Percentiles rank a stretch among this genome's conserved stretches.
These are phyloP conservation scores for Ormyrus nitidulus DNA, from an alignment of 2,888 invertebrate species.

Conservation along the genomic window DNA sequence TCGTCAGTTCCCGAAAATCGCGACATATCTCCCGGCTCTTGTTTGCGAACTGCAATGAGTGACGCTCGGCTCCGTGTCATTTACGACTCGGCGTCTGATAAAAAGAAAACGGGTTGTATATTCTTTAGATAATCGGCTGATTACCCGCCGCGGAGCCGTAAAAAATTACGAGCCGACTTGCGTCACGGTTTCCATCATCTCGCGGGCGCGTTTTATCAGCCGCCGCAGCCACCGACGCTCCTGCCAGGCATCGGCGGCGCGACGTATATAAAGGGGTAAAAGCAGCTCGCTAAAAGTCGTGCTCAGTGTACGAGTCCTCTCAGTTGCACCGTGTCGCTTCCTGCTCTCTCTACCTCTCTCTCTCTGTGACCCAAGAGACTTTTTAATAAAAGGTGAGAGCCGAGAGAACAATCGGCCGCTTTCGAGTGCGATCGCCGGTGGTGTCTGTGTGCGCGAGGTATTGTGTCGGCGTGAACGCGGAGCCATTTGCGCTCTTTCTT, in stretches of 20 bases:
- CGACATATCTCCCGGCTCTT: not conserved
- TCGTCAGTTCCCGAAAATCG: too few species aligned
- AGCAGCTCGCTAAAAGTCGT: conserved; percentile 3
- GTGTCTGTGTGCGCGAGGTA: too few species aligned
- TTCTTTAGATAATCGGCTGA: conserved; percentile 47
- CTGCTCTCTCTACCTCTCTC: not conserved
- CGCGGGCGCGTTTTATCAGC: conserved; percentile 27
- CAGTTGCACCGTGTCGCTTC: not conserved
- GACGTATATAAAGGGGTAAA: not conserved
- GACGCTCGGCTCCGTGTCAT: not conserved
- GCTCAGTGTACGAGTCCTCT: not conserved
- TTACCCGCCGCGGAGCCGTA: conserved; percentile 42
- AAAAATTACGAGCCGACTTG: conserved; percentile 37
- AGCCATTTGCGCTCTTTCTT: conserved; percentile 11
- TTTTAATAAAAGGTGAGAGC: conserved; percentile 28
- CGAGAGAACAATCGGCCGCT: conserved; percentile 9
- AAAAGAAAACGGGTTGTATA: conserved; percentile 12
- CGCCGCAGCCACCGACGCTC: not conserved
- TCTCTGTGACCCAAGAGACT: not conserved
- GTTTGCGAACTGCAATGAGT: not conserved
- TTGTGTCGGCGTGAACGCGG: not conserved
- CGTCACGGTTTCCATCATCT: conserved; percentile 37
- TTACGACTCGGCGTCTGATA: conserved; percentile 47
- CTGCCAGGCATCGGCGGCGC: not conserved
- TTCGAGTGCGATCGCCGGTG: not conserved